These are phyloP conservation scores for Mechanitis mazaeus DNA, from an alignment of 2,888 invertebrate species.

Conservation along the genomic window DNA sequence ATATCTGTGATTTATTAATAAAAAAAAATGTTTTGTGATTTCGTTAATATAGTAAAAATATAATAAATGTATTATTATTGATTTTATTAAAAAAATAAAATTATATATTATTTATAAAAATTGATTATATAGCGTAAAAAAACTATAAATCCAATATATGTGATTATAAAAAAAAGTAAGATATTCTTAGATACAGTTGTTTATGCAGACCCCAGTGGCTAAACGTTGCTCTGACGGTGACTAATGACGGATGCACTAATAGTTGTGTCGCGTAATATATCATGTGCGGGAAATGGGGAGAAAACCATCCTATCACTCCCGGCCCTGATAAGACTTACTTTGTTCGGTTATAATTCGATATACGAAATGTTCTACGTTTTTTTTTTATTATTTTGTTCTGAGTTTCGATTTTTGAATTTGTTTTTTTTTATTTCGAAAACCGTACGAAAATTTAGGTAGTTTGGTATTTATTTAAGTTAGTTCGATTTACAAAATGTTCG, in stretches of 20 bases:
- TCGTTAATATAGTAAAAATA: no score
- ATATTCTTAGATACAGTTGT: conserved; percentile 46
- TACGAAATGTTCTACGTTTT: conserved; percentile 2
- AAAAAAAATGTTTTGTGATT: no score
- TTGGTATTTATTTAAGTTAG: no score
- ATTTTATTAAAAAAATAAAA: no score
- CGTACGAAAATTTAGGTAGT: no score
- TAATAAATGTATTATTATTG: no score
- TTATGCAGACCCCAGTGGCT: conserved; percentile 54
- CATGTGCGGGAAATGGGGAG: conserved; percentile 69
- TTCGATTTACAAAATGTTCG: no score
- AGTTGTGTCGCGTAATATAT: conserved; percentile 71
- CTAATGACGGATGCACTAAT: conserved; percentile 78
- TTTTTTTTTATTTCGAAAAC: no score
- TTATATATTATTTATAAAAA: no score
- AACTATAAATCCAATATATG: not conserved
- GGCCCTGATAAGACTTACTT: conserved; percentile 58
- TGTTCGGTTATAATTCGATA: conserved; percentile 23
- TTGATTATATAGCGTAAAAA: not conserved
- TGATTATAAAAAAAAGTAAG: conserved; percentile 11
- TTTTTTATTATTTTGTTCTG: not conserved
- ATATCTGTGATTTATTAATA: no score
- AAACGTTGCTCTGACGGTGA: conserved; percentile 68
- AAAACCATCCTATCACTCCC: conserved; percentile 64
- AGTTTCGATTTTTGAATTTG: no score